These are phyloP conservation scores for Thereva nobilitata DNA, from an alignment of 2,888 invertebrate genomes.

Conservation along the genomic window DNA sequence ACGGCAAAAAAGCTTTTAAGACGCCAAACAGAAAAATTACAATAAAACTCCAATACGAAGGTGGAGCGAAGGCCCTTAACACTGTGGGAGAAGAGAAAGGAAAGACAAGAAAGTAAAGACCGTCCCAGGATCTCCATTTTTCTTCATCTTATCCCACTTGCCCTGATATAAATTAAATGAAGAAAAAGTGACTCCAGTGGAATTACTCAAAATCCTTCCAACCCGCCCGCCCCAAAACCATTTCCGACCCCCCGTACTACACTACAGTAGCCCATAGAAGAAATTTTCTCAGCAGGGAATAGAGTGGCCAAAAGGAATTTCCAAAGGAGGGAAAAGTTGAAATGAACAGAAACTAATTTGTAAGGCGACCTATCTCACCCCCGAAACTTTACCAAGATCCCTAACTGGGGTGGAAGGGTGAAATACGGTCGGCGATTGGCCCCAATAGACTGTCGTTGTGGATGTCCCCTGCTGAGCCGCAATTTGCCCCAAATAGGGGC, in stretches of 20 bases:
- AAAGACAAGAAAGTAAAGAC: slow-evolving; percentile 10
- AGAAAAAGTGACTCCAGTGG: slow-evolving; percentile 24
- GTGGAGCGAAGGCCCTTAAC: neutral
- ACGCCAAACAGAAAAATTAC: slow-evolving; percentile 35
- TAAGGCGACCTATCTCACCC: slow-evolving; percentile 33
- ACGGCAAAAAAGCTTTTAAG: slow-evolving; percentile 40
- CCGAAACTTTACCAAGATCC: neutral
- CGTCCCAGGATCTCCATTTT: slow-evolving; percentile 10
- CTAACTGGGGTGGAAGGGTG: slow-evolving; percentile 11
- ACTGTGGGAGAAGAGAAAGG: slow-evolving; percentile 3
- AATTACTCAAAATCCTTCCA: slow-evolving; percentile 24
- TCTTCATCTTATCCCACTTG: slow-evolving; percentile 13
- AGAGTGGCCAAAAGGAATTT: slow-evolving; percentile 18
- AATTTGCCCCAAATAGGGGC: slow-evolving; percentile 34
- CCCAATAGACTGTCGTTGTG: neutral
- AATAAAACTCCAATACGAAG: slow-evolving; percentile 6
- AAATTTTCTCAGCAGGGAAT: slow-evolving; percentile 15
- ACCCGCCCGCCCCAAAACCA: neutral
- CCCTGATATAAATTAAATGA: slow-evolving; percentile 27
- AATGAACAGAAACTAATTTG: slow-evolving; percentile 41
- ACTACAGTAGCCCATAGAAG: slow-evolving; percentile 2
- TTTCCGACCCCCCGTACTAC: neutral
- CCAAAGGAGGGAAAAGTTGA: slow-evolving; percentile 33
- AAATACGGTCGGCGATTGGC: slow-evolving; percentile 6
- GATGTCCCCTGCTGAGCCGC: slow-evolving; percentile 22